Conservation (phyloP, 2,797 vertebrate species). For the Alcedo atthis region DNA sequence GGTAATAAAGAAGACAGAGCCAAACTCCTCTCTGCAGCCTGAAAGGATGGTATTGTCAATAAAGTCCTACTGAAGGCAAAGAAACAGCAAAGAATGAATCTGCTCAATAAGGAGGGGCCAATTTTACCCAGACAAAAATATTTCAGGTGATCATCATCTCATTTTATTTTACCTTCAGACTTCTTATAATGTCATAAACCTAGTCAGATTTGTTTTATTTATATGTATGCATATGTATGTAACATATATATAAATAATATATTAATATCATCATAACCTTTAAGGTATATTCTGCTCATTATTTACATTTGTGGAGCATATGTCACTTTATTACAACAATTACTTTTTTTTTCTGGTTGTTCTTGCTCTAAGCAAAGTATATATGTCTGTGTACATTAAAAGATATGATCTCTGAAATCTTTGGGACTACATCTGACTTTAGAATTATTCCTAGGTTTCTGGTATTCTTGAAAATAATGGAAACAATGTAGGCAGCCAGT, state of each 20-base stretch:
- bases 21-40: background rate
- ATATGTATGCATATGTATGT: background rate
- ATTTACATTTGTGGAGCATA: background rate
- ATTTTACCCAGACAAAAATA: background rate
- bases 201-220: background rate
- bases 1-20: background rate
- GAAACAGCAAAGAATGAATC: background rate
- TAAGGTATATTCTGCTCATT: background rate
- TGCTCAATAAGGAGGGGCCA: background rate
- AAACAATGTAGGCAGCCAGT: background rate
- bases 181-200: background rate
- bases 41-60: background rate
- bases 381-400: background rate
- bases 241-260: background rate
- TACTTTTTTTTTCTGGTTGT: background rate
- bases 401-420: background rate
- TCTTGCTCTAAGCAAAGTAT: background rate
- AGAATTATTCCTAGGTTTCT: background rate
- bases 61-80: background rate
- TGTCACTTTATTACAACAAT: background rate
- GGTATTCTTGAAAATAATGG: background rate
- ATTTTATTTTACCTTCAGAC: background rate
- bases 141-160: background rate
- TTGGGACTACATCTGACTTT: background rate
- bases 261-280: fast-evolving